A percentile compares a stretch with the other conserved stretches of the same genome.
Evolutionary conservation across 92 coral and sea anemone genomes (phyloP).

Genomic region (Plumapathes pennacea): DNA sequence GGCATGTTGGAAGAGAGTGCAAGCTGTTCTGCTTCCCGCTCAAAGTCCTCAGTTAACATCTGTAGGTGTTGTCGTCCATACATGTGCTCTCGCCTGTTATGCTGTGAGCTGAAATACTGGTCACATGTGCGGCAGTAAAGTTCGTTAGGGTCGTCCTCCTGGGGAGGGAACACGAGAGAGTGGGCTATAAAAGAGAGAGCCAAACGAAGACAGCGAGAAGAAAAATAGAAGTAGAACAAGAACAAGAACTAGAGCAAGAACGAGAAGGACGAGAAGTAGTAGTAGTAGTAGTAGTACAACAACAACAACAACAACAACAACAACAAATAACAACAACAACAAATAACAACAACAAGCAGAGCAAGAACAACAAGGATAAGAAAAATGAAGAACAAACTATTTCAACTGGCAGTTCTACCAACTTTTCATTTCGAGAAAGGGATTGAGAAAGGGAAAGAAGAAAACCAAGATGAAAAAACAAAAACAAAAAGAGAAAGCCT

Average conservation of each 20-base stretch:
- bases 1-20: conserved; percentile 7
- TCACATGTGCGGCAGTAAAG: conserved; percentile 82
- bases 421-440: no score
- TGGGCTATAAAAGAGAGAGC: background rate
- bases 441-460: no score
- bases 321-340: no score
- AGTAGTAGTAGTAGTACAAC: no score
- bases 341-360: no score
- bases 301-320: no score
- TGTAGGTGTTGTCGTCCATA: conserved; percentile 86
- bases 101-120: conserved; percentile 89
- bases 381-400: no score
- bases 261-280: background rate
- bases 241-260: background rate
- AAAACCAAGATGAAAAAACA: no score
- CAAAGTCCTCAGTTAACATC: conserved; percentile 86
- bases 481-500: no score
- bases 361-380: no score
- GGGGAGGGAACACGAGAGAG: background rate
- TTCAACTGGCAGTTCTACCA: no score
- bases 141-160: conserved; percentile 71
- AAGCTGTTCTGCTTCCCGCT: conserved; percentile 80
- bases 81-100: conserved; percentile 89
- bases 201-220: background rate
- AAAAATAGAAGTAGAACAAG: no score